These are phyloP conservation scores for Parnassius mnemosyne DNA, from an alignment of 2,888 invertebrate species.

Conservation along the genomic window DNA sequence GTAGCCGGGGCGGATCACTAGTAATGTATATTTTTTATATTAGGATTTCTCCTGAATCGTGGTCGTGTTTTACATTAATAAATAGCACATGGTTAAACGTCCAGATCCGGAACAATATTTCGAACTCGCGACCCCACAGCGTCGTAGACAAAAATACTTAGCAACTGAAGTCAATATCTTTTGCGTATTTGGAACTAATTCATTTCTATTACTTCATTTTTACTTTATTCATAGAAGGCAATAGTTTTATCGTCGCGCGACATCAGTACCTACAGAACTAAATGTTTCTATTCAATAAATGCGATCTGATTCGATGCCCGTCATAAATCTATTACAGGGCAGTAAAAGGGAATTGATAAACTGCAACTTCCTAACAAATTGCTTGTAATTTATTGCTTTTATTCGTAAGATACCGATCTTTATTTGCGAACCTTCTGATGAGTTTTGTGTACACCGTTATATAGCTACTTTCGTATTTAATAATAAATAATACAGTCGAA, in stretches of 20 bases:
- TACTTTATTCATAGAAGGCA: constrained; percentile 9
- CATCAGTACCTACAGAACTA: constrained; percentile 51
- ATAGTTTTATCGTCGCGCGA: constrained; percentile 40
- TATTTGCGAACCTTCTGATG: constrained; percentile 55
- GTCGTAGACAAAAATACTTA: too few species aligned
- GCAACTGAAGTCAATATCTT: neutral
- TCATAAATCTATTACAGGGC: constrained; percentile 69
- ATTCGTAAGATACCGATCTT: constrained; percentile 63
- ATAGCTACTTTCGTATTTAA: neutral
- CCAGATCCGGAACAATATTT: too few species aligned
- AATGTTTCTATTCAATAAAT: constrained; percentile 68
- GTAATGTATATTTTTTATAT: too few species aligned
- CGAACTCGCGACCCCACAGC: neutral
- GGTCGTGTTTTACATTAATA: too few species aligned
- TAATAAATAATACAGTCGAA: too few species aligned
- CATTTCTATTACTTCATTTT: neutral
- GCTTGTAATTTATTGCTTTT: constrained; percentile 61
- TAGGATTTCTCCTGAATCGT: too few species aligned
- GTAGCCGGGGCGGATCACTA: too few species aligned
- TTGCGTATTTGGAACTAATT: neutral
- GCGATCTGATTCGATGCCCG: constrained; percentile 55
- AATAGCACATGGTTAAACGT: too few species aligned
- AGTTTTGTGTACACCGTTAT: constrained; percentile 28
- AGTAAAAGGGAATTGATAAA: constrained; percentile 55
- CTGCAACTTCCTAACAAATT: constrained; percentile 45